A percentile compares a stretch with the other conserved stretches of the same genome.
Evolutionary conservation across 30 jellyfish, hydroid and myxozoan genomes (phyloP).

Genomic region (Aurelia sp.): DNA sequence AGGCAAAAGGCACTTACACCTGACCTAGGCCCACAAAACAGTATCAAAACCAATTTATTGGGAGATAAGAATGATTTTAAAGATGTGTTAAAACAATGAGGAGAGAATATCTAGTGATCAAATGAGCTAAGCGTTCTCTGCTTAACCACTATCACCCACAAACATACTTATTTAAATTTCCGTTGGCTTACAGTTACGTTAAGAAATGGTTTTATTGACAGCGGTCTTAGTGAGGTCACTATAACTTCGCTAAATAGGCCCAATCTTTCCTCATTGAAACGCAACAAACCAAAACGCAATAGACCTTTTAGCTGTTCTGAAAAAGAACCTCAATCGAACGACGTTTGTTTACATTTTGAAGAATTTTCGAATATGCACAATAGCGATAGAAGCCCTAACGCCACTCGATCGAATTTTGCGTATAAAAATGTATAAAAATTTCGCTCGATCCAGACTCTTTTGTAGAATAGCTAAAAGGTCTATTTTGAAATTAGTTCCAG

Average conservation of each 20-base stretch:
- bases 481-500: neutral
- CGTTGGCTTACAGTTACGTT: neutral
- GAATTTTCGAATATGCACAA: too few species aligned
- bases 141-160: conserved; percentile 4
- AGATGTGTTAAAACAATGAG: conserved; percentile 7
- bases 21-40: too few species aligned
- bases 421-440: too few species aligned
- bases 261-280: neutral
- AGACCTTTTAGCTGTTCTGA: too few species aligned
- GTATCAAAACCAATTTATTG: neutral
- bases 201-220: conserved; percentile 7
- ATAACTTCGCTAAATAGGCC: neutral
- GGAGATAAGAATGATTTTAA: neutral
- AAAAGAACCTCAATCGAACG: too few species aligned
- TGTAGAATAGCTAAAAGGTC: too few species aligned
- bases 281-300: neutral
- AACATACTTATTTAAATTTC: neutral
- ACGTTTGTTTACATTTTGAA: too few species aligned
- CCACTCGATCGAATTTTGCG: too few species aligned
- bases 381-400: too few species aligned
- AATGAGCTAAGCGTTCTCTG: neutral
- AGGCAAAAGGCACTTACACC: too few species aligned
- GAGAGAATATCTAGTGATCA: neutral
- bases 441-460: too few species aligned
- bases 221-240: neutral